Conservation (phyloP, 1,140 invertebrate genomes). For the Caenorhabditis latens region DNA sequence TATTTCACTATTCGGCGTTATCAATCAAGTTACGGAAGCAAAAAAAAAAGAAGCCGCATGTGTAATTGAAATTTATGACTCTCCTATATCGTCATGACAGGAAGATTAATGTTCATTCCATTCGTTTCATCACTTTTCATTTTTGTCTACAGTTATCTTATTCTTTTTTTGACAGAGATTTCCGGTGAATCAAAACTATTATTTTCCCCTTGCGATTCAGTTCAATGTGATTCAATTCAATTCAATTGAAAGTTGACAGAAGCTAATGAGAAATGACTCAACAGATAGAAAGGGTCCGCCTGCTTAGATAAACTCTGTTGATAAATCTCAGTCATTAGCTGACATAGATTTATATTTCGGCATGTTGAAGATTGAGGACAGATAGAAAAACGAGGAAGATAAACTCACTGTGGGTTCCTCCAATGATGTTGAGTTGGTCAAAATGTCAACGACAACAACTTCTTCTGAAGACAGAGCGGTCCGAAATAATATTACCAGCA, state of each 20-base stretch:
- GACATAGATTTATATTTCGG: slow-evolving; percentile 51
- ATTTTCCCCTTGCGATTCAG: neutral
- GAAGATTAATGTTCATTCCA: slow-evolving; percentile 39
- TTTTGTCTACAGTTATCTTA: neutral
- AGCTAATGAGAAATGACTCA: slow-evolving; percentile 25
- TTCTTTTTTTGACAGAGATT: neutral
- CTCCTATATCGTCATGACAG: slow-evolving; percentile 11
- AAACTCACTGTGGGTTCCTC: slow-evolving; percentile 49
- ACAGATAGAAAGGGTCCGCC: slow-evolving; percentile 46
- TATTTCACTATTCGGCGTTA: slow-evolving; percentile 15
- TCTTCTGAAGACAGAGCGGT: neutral
- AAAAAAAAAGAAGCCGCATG: slow-evolving; percentile 35
- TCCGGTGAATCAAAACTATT: too few species aligned
- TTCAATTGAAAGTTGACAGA: slow-evolving; percentile 19
- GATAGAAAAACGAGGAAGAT: slow-evolving; percentile 5
- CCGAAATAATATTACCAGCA: slow-evolving; percentile 1
- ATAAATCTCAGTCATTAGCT: slow-evolving; percentile 52
- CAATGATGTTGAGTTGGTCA: slow-evolving; percentile 13
- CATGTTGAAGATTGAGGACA: slow-evolving; percentile 20
- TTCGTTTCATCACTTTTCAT: neutral
- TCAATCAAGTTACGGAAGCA: slow-evolving; percentile 46
- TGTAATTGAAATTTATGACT: slow-evolving; percentile 50
- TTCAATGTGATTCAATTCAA: neutral
- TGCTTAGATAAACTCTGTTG: slow-evolving; percentile 49
- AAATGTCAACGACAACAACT: slow-evolving; percentile 4